Evolutionary conservation across 2,888 invertebrate species (phyloP), one percentile per base, ranked within the genome.

Genomic region (Trachelus tabidus): DNA sequence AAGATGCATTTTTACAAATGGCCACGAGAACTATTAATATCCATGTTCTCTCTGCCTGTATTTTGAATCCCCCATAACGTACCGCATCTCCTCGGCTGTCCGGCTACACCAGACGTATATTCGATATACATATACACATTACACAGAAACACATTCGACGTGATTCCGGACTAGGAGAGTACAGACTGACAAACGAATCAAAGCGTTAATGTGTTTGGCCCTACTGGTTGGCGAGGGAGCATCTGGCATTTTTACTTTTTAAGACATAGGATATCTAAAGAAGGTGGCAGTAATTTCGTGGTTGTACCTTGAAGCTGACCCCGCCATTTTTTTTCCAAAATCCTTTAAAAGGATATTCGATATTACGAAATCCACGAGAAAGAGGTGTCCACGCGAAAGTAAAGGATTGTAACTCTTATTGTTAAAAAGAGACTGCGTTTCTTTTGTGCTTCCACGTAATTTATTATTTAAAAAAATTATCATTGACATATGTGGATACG

Each of bases 151-250:
- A 40, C 15, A 75, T 77, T 77, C 34, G 71, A 74, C 75, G 75
- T 77, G 56, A 77, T 75, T 75, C 40, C 84, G 89, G 87, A 88
- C 89, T 86, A 88, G 89, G 90, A 91, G 90, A 90, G 90, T 88
- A 90, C 89, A 90, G 91, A 91, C 90, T 91, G 91, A 91, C 83
- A 87, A 86, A 88, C 85, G 85, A 90, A 90, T 90, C 89, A 89
- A 89, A 89, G 87, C 88, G 87, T 90, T 87, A 84, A 85, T 81
- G 77, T 84, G 84, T 85, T 87, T 86, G 82, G 86, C 83, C 84
- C 83, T 83, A 77, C 82, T 83, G 81, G 84, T 80, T 83, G 79
- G 73, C 80, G 78, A 77, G 71, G 71, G 40, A 77, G 73, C 79
- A 80, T 40, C 84, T 79, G 83, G 40, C 79, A 77, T 80, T 84